Evolutionary conservation across 2,888 invertebrate genomes (phyloP), one percentile per base, ranked within the genome.

Genomic region (Cantharis rustica): DNA sequence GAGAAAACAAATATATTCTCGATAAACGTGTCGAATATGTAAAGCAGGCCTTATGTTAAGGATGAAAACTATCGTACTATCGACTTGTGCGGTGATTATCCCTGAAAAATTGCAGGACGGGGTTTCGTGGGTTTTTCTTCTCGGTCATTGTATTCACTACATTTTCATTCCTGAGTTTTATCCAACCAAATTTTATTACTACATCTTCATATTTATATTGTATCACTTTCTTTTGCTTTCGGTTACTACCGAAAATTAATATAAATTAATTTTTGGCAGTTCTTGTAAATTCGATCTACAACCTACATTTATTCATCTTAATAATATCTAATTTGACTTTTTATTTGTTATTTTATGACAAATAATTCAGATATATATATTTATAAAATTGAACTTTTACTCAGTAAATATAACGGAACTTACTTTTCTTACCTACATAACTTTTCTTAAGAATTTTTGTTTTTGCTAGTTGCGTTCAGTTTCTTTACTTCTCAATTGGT

Each of bases 1-100:
- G 68, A 73, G 73, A 73, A 73, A 69, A 62, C 73, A 73, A 69
- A 68, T 68, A 68, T 69, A 69, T 73, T 61, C 47, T n/a, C 73
- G 73, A 73, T 68, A 73, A 72, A 68, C 61, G 68, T 62, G 68
- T 68, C 68, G 27, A 72, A 72, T 68, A 68, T 68, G 68, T 61
- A 68, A 73, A 73, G 47, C 47, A 47, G 47, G 47, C 47, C n/a
- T 47, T 47, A 47, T 47, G 47, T 47, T 47, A n/a, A 47, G 47
- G 47, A 47, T 47, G 47, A n/a, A 47, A 47, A 47, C 47, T 47
- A 47, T 47, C 47, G 47, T 47, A 47, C 47, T 47, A 47, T 47
- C 47, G 47, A 47, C 47, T 47, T 47, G 47, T 47, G 47, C 47
- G 47, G 47, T 47, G 47, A 47, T 47, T 47, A 47, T 47, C 47